Conservation (phyloP, 2,113 vertebrate genomes). For the Alligator mississippiensis region DNA sequence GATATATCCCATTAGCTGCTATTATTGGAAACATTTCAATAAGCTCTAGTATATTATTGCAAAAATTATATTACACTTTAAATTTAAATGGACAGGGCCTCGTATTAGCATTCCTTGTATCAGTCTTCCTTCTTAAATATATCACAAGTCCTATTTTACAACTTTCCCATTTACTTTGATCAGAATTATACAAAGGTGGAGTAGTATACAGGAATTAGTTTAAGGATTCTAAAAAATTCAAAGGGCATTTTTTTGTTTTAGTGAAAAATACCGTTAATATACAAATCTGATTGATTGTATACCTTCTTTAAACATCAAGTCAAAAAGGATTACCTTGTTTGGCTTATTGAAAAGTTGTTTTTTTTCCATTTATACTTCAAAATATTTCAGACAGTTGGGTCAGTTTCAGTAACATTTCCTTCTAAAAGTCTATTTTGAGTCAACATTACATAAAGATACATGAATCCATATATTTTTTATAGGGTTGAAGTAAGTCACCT, state of each 20-base stretch:
- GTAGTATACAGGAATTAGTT: background rate
- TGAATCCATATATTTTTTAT: background rate
- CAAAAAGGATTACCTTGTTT: background rate
- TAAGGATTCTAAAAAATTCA: background rate
- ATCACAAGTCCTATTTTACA: background rate
- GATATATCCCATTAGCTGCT: background rate
- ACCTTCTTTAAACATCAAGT: background rate
- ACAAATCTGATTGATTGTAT: background rate
- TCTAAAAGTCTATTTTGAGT: slow-evolving; percentile 48
- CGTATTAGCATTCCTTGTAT: accelerated
- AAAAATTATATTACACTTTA: background rate
- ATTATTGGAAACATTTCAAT: background rate
- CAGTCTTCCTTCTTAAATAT: background rate
- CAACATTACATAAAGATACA: slow-evolving; percentile 30
- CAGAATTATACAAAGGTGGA: background rate
- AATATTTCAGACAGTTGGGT: background rate
- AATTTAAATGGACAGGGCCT: background rate
- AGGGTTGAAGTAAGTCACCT: slow-evolving; percentile 65
- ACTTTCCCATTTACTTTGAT: background rate
- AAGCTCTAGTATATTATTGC: background rate
- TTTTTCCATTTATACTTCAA: slow-evolving; percentile 1
- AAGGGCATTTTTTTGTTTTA: background rate
- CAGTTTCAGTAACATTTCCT: slow-evolving; percentile 40
- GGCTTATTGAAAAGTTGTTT: background rate
- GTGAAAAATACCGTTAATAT: background rate